Percentiles rank a stretch among this genome's conserved stretches.
These are phyloP conservation scores for Cyrtonyx montezumae DNA, from an alignment of 2,113 vertebrate genomes.

Conservation along the genomic window DNA sequence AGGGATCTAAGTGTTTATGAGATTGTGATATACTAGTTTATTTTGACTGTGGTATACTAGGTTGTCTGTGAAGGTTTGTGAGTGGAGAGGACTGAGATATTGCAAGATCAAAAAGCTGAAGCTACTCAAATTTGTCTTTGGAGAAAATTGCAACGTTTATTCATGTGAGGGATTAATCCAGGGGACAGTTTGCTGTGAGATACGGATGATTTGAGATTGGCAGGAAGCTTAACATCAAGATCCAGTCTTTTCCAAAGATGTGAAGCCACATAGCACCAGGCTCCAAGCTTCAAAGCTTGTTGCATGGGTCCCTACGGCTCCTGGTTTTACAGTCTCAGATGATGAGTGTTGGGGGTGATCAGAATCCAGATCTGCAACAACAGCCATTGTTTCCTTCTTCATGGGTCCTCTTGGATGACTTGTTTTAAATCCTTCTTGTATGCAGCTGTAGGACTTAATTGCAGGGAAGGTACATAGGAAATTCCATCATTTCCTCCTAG, in stretches of 20 bases:
- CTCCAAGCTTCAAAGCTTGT: not conserved
- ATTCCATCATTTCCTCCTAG: not conserved
- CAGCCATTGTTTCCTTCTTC: not conserved
- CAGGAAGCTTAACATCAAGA: not conserved
- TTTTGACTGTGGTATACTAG: not conserved
- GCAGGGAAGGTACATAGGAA: not conserved
- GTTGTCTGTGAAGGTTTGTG: not conserved
- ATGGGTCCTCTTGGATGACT: not conserved
- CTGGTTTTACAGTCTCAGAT: not conserved
- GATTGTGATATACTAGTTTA: too few relatives aligned
- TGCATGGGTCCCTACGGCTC: not conserved
- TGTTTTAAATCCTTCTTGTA: not conserved
- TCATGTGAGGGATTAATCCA: not conserved
- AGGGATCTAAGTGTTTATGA: not conserved
- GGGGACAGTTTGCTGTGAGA: not conserved
- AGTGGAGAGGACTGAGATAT: not conserved
- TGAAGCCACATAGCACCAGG: not conserved
- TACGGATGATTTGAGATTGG: not conserved
- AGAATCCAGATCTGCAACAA: not conserved
- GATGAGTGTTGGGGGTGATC: not conserved
- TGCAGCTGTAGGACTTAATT: not conserved
- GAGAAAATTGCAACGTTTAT: slow-evolving; percentile 6
- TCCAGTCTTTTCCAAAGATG: slow-evolving; percentile 23
- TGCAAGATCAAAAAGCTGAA: not conserved
- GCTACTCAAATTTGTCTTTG: not conserved